Evolutionary conservation across 2,888 invertebrate genomes (phyloP).

Genomic region (Baccha elongata): DNA sequence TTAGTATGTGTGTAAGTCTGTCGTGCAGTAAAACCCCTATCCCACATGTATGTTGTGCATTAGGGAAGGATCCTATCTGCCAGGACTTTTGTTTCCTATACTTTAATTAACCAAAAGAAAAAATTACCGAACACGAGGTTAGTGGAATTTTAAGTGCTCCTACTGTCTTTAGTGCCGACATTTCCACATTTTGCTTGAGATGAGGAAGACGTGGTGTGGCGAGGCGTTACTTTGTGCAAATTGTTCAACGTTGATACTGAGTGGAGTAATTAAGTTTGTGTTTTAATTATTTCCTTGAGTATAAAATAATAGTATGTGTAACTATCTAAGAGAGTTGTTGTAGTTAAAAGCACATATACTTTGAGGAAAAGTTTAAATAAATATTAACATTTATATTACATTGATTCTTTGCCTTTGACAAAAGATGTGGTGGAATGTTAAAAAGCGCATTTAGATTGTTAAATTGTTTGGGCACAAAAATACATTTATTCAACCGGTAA

Average conservation of each 20-base stretch:
- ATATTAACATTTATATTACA: too few relatives aligned
- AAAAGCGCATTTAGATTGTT: too few relatives aligned
- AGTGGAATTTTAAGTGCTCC: slow-evolving; percentile 68
- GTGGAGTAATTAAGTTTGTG: slow-evolving; percentile 48
- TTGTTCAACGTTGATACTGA: slow-evolving; percentile 30
- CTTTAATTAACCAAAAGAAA: slow-evolving; percentile 43
- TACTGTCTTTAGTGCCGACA: slow-evolving; percentile 36
- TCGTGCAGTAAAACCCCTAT: background rate
- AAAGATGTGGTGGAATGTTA: too few relatives aligned
- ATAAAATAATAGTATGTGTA: background rate
- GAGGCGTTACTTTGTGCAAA: slow-evolving; percentile 4
- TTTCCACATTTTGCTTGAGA: slow-evolving; percentile 53
- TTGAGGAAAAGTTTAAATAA: too few relatives aligned
- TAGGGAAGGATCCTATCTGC: slow-evolving; percentile 2
- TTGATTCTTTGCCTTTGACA: too few relatives aligned
- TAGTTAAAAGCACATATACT: too few relatives aligned
- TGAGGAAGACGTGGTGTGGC: background rate
- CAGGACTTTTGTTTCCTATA: background rate
- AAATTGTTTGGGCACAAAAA: too few relatives aligned
- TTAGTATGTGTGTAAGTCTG: background rate
- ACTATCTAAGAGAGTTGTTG: background rate
- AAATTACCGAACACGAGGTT: slow-evolving; percentile 41
- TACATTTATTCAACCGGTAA: too few relatives aligned
- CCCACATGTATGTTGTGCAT: too few relatives aligned
- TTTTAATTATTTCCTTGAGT: slow-evolving; percentile 44